A percentile compares a stretch with the other conserved stretches of the same genome.
phyloP scores from a whole-genome alignment of 2,888 invertebrate genomes.

The Cantharis rufa region DNA sequence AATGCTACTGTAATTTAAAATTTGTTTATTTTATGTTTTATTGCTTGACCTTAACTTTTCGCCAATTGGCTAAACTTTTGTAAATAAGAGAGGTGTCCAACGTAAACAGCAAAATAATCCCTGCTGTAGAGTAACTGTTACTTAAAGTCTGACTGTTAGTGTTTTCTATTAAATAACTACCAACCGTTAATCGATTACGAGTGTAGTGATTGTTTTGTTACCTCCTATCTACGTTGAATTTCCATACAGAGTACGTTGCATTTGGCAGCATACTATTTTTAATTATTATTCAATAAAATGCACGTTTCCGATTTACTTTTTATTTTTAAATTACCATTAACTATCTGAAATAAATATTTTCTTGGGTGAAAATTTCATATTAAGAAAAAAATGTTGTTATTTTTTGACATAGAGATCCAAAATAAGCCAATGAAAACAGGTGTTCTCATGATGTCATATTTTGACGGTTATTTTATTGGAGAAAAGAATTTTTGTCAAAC shows the following conservation, averaged over 20 bases:
- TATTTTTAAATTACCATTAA: too few relatives aligned
- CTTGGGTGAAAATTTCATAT: too few relatives aligned
- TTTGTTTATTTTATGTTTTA: neutral
- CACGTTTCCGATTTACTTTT: neutral
- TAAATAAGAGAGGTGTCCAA: neutral
- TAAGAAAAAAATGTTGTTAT: too few relatives aligned
- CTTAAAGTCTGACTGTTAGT: neutral
- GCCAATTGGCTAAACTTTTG: neutral
- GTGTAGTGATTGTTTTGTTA: neutral
- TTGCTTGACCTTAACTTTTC: neutral
- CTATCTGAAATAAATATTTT: too few relatives aligned
- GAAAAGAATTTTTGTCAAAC: too few relatives aligned
- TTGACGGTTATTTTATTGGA: too few relatives aligned
- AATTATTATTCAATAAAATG: neutral
- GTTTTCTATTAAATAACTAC: neutral
- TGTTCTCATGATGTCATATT: too few relatives aligned
- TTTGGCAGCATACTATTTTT: neutral
- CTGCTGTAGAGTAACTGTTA: too few relatives aligned
- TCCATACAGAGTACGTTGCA: neutral
- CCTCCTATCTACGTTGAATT: neutral
- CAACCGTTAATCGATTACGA: neutral
- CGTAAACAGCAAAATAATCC: neutral
- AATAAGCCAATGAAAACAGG: too few relatives aligned
- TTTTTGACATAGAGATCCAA: too few relatives aligned
- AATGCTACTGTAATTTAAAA: neutral